Evolutionary conservation across 1,140 invertebrate genomes (phyloP).

Genomic region (Matsumurasca onukii): DNA sequence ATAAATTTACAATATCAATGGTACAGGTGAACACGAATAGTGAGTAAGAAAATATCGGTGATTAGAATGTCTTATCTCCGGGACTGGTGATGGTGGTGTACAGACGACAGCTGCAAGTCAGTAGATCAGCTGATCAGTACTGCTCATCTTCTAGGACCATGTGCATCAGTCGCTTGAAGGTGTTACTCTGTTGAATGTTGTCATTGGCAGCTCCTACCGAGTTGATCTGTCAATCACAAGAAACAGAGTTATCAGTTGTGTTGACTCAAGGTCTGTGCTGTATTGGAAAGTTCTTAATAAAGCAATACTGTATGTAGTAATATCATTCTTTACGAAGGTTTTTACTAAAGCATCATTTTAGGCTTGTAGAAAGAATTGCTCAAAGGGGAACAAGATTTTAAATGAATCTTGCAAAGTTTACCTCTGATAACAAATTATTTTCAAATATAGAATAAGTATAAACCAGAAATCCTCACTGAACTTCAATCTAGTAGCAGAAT

Average conservation of each 20-base stretch:
- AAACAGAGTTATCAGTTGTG: background rate
- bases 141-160: constrained; percentile 57
- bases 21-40: constrained; percentile 22
- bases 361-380: too few species aligned
- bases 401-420: too few species aligned
- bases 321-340: too few species aligned
- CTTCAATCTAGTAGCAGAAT: too few species aligned
- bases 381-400: too few species aligned
- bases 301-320: too few species aligned
- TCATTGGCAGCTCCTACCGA: constrained; percentile 58
- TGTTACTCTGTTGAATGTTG: constrained; percentile 85
- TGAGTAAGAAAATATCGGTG: constrained; percentile 1
- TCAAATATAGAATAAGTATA: too few species aligned
- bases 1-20: constrained; percentile 30
- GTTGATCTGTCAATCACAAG: constrained; percentile 44
- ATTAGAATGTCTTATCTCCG: background rate
- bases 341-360: too few species aligned
- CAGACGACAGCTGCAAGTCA: background rate
- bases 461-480: too few species aligned
- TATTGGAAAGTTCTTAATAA: too few species aligned
- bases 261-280: too few species aligned
- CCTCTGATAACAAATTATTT: too few species aligned
- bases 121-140: background rate
- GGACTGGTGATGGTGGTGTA: background rate
- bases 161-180: constrained; percentile 90